These are phyloP conservation scores for Proisotoma minuta DNA, from an alignment of 2,888 invertebrate species.

Conservation along the genomic window DNA sequence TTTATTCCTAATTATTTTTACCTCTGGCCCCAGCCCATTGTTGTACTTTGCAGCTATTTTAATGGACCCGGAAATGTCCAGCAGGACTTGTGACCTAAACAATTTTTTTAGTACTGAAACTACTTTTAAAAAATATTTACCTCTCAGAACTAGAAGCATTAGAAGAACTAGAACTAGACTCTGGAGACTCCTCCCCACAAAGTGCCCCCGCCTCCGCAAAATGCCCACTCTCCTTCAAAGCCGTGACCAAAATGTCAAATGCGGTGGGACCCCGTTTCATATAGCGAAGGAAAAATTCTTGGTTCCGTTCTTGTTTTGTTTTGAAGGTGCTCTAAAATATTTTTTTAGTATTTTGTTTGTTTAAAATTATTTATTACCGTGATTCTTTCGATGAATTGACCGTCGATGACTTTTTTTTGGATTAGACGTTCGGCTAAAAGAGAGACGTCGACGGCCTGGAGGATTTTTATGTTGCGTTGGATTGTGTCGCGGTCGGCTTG, in stretches of 20 bases:
- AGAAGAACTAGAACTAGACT: too few relatives aligned
- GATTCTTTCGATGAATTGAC: constrained; percentile 27
- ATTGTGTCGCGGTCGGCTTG: constrained; percentile 31
- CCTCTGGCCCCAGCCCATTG: too few relatives aligned
- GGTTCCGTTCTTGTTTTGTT: constrained; percentile 23
- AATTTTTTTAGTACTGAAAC: neutral
- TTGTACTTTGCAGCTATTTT: too few relatives aligned
- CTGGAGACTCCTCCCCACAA: too few relatives aligned
- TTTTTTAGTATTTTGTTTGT: too few relatives aligned
- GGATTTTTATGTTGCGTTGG: too few relatives aligned
- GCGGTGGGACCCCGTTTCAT: constrained; percentile 39
- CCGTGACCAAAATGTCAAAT: constrained; percentile 26
- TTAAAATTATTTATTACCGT: neutral
- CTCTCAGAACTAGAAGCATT: too few relatives aligned
- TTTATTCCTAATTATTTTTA: too few relatives aligned
- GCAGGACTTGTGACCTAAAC: too few relatives aligned
- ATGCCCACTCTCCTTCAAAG: constrained; percentile 32
- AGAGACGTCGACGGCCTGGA: too few relatives aligned
- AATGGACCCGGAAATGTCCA: too few relatives aligned
- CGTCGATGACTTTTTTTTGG: constrained; percentile 29
- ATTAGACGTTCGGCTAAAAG: constrained; percentile 29
- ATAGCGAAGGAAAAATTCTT: constrained; percentile 41
- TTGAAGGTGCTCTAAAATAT: neutral
- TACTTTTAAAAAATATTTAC: neutral
- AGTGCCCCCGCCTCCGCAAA: constrained; percentile 29